Conservation (phyloP, 2,797 vertebrate genomes). For the Heliangelus exortis region DNA sequence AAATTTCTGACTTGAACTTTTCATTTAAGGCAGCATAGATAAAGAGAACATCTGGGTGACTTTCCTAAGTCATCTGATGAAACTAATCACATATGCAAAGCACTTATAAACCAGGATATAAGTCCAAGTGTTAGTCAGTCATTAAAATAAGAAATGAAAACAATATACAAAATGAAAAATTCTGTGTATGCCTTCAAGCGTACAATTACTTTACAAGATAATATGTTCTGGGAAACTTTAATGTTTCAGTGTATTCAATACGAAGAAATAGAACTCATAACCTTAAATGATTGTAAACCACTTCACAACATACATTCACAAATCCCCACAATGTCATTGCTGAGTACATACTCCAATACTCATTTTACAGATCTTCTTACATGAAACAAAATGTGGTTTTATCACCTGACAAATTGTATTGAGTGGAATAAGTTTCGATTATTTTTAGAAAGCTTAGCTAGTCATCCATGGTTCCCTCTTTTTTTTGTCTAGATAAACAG, state of each 20-base stretch:
- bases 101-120: neutral
- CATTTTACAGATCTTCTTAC: neutral
- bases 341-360: neutral
- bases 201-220: neutral
- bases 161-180: neutral
- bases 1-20: neutral
- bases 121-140: neutral
- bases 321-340: neutral
- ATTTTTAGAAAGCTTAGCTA: neutral
- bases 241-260: neutral
- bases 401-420: neutral
- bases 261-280: neutral
- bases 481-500: neutral
- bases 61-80: neutral
- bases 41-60: neutral
- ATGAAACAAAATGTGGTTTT: neutral
- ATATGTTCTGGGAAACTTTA: neutral
- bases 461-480: fast-evolving
- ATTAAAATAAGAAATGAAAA: neutral
- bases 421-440: neutral
- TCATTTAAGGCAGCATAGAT: neutral
- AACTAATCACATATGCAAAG: neutral
- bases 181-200: neutral
- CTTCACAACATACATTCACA: neutral
- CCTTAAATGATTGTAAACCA: neutral